phyloP scores from a whole-genome alignment of 2,888 invertebrate species.

The Pseudoips prasinana region DNA sequence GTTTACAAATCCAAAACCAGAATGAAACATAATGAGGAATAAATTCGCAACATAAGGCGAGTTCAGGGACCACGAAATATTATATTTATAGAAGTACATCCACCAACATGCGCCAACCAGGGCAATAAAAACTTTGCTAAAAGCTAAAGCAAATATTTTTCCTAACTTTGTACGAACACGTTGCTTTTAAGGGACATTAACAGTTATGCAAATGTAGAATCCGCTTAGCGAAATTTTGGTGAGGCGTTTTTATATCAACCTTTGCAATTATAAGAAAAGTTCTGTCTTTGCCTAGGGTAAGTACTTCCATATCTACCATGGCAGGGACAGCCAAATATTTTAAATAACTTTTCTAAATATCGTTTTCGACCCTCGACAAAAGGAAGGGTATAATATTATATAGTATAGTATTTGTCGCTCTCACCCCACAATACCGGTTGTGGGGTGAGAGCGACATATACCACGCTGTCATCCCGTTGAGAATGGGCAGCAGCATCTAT shows the following conservation, averaged over 20 bases:
- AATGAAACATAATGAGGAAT: background rate
- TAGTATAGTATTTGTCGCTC: no score
- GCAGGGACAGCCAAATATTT: no score
- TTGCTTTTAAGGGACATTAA: conserved; percentile 39
- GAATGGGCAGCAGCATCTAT: no score
- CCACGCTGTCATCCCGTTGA: no score
- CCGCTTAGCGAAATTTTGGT: conserved; percentile 35
- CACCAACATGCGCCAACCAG: conserved; percentile 23
- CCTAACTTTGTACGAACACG: conserved; percentile 33
- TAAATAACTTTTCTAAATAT: background rate
- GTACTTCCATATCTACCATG: no score
- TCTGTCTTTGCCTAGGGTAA: no score
- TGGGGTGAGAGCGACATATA: no score
- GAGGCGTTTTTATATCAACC: conserved; percentile 32
- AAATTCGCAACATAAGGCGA: conserved; percentile 13
- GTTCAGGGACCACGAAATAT: conserved; percentile 23
- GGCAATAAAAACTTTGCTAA: conserved; percentile 38
- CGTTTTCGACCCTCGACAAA: no score
- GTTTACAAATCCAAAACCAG: no score
- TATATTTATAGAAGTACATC: conserved; percentile 22
- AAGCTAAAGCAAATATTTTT: conserved; percentile 40
- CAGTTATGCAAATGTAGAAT: conserved; percentile 44
- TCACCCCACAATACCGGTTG: no score
- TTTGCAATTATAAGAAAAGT: conserved; percentile 1
- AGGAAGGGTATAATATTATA: no score